Conservation (phyloP, 2,797 vertebrate genomes). For the Neosalanx taihuensis region DNA sequence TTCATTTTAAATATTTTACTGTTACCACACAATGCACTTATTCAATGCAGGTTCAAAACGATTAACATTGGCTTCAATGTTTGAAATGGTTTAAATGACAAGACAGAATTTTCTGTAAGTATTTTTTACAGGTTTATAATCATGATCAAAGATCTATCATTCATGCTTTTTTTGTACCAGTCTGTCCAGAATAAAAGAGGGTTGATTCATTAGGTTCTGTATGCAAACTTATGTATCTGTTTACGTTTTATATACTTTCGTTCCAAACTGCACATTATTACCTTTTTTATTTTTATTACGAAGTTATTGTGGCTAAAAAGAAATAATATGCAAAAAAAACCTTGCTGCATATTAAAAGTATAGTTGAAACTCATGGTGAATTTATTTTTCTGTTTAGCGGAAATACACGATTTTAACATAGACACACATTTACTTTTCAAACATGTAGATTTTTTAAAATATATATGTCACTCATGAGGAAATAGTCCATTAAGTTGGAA, state of each 20-base stretch:
- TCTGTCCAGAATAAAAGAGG: constrained; percentile 41
- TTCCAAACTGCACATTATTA: constrained; percentile 40
- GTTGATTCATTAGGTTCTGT: constrained; percentile 62
- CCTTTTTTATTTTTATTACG: constrained; percentile 33
- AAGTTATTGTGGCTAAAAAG: constrained; percentile 45
- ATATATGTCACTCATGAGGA: neutral
- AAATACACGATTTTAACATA: neutral
- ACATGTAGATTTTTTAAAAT: neutral
- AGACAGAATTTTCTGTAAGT: constrained; percentile 39
- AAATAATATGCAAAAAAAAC: constrained; percentile 55
- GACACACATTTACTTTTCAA: neutral
- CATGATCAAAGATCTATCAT: constrained; percentile 23
- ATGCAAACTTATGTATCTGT: constrained; percentile 65
- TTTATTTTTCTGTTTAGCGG: neutral
- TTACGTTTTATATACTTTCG: constrained; percentile 57
- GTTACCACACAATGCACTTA: constrained; percentile 63
- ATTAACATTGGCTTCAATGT: constrained; percentile 35
- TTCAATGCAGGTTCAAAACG: constrained; percentile 46
- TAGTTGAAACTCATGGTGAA: constrained; percentile 39
- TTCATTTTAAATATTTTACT: constrained; percentile 44
- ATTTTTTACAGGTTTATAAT: constrained; percentile 40
- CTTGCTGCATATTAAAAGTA: constrained; percentile 67
- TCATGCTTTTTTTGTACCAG: constrained; percentile 19
- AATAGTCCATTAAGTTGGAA: neutral
- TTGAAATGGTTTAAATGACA: constrained; percentile 18